Evolutionary conservation across 2,113 vertebrate genomes (phyloP).

Genomic region (Catagonus wagneri): DNA sequence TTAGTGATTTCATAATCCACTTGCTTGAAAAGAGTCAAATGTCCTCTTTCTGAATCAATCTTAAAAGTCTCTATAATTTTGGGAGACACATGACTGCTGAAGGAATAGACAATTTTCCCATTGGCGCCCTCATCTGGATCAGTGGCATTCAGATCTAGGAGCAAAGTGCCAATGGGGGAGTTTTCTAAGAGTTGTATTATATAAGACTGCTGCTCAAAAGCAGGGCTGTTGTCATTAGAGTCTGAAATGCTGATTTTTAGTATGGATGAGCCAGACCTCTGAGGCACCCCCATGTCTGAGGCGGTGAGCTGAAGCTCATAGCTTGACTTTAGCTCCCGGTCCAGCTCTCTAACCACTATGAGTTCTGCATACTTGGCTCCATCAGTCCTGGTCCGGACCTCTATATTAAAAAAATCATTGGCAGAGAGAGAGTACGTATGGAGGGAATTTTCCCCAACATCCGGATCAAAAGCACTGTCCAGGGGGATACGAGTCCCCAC

Average conservation of each 20-base stretch:
- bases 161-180: constrained; percentile 92
- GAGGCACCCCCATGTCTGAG: constrained; percentile 94
- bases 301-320: constrained; percentile 96
- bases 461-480: constrained; percentile 96
- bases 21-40: constrained; percentile 94
- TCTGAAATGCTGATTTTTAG: constrained; percentile 97
- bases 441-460: constrained; percentile 96
- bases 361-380: constrained; percentile 97
- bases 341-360: constrained; percentile 94
- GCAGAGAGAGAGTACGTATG: constrained; percentile 94
- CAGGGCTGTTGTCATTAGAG: constrained; percentile 98
- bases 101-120: constrained; percentile 96
- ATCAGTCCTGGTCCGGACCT: constrained; percentile 94
- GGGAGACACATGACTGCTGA: constrained; percentile 95
- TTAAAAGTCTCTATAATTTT: constrained; percentile 96
- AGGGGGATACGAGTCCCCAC: constrained; percentile 96
- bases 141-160: constrained; percentile 97
- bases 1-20: constrained; percentile 95
- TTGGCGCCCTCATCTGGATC: constrained; percentile 99
- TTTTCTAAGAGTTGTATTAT: constrained; percentile 93
- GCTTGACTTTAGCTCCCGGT: constrained; percentile 92
- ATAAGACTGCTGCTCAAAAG: constrained; percentile 94
- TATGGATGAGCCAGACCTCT: constrained; percentile 94
- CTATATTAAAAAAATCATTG: constrained; percentile 95
- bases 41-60: constrained; percentile 95